phyloP scores from a whole-genome alignment of 2,113 vertebrate genomes.

The Sebastes fasciatus region DNA sequence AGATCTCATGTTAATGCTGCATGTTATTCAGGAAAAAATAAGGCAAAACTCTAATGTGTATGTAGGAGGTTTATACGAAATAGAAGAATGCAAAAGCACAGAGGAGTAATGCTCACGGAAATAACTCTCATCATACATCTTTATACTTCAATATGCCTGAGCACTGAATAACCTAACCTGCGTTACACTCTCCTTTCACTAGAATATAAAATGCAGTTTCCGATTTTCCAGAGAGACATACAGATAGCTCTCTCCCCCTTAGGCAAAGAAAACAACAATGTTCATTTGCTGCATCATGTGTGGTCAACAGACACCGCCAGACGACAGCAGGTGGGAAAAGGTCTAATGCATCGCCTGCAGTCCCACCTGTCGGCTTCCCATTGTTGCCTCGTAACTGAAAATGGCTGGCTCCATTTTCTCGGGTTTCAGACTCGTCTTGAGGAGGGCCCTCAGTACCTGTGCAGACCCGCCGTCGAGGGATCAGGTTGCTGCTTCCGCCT shows the following conservation, averaged over 20 bases:
- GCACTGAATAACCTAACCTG: conserved; percentile 14
- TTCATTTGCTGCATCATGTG: conserved; percentile 74
- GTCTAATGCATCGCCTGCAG: conserved; percentile 68
- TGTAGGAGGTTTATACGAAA: conserved; percentile 31
- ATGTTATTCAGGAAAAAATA: conserved; percentile 32
- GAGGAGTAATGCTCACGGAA: neutral
- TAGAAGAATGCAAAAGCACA: conserved; percentile 7
- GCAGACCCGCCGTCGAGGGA: conserved; percentile 61
- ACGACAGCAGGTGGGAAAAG: conserved; percentile 61
- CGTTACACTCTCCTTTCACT: conserved; percentile 12
- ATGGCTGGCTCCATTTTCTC: conserved; percentile 63
- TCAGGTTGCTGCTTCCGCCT: conserved; percentile 62
- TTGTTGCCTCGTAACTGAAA: conserved; percentile 68
- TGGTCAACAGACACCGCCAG: conserved; percentile 74
- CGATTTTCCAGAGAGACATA: conserved; percentile 33
- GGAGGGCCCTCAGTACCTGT: conserved; percentile 67
- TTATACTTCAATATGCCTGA: conserved; percentile 23
- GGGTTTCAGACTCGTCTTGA: conserved; percentile 52
- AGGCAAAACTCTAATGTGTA: neutral
- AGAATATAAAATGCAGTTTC: conserved; percentile 28
- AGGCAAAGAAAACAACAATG: conserved; percentile 58
- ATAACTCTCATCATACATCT: conserved; percentile 12
- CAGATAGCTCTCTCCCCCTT: conserved; percentile 32
- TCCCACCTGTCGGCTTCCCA: conserved; percentile 72
- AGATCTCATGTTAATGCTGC: neutral